phyloP scores from a whole-genome alignment of 2,888 invertebrate genomes.

The Girardia tigrina region DNA sequence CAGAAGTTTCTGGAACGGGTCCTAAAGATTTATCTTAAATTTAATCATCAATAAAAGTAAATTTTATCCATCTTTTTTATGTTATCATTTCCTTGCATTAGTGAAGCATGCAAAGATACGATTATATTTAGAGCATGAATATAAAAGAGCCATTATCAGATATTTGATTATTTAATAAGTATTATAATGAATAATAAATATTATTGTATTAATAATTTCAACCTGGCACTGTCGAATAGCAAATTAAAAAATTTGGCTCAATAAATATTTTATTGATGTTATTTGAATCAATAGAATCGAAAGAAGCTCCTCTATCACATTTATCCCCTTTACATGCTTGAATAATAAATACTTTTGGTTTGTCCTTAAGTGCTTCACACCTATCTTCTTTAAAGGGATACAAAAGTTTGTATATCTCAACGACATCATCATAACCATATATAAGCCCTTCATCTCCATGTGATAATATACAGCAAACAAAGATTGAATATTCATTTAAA shows the following conservation, averaged over 20 bases:
- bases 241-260: slow-evolving; percentile 82
- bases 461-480: neutral
- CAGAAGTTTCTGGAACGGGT: no score
- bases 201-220: no score
- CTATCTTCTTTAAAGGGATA: slow-evolving; percentile 57
- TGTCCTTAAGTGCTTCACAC: slow-evolving; percentile 53
- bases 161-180: no score
- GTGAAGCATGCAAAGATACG: no score
- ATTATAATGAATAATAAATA: no score
- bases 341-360: neutral
- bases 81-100: no score
- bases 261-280: slow-evolving; percentile 59
- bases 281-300: neutral
- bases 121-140: no score
- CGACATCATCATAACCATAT: slow-evolving; percentile 52
- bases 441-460: slow-evolving; percentile 59
- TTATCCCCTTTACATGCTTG: neutral
- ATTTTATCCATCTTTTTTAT: no score
- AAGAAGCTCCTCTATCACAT: neutral
- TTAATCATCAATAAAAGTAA: no score
- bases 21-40: no score
- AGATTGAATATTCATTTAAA: neutral
- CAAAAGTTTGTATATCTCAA: slow-evolving; percentile 62
- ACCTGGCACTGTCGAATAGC: slow-evolving; percentile 72
- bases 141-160: no score